Evolutionary conservation across 92 coral and sea anemone genomes (phyloP).

Genomic region (Epizoanthus ramosus): DNA sequence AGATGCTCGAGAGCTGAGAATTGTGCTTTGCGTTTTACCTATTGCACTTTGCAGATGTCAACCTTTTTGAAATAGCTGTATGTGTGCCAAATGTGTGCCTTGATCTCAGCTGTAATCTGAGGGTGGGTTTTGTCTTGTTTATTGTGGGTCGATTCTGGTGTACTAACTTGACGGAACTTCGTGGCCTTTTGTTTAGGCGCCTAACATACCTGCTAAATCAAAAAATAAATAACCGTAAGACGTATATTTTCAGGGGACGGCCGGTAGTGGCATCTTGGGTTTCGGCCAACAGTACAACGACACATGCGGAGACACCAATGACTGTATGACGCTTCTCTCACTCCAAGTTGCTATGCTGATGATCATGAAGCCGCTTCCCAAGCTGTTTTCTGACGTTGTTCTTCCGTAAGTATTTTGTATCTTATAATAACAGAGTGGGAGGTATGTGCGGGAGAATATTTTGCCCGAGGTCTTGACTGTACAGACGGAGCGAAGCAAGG

Average conservation of each 20-base stretch:
- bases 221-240: background rate
- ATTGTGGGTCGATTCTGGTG: too few relatives aligned
- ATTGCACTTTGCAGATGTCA: too few relatives aligned
- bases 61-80: too few relatives aligned
- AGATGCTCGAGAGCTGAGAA: too few relatives aligned
- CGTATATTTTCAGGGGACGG: slow-evolving; percentile 56
- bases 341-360: slow-evolving; percentile 98
- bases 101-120: background rate
- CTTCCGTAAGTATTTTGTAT: slow-evolving; percentile 76
- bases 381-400: slow-evolving; percentile 77
- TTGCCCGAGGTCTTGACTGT: too few relatives aligned
- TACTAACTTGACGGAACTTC: too few relatives aligned
- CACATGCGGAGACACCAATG: slow-evolving; percentile 85
- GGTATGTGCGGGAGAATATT: too few relatives aligned
- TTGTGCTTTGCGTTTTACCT: too few relatives aligned
- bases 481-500: too few relatives aligned
- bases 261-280: slow-evolving; percentile 79
- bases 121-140: background rate
- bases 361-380: slow-evolving; percentile 97
- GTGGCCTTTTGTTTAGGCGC: too few relatives aligned
- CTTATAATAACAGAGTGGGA: too few relatives aligned
- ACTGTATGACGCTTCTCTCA: slow-evolving; percentile 94
- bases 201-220: too few relatives aligned
- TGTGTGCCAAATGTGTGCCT: background rate
- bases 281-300: slow-evolving; percentile 86